These are phyloP conservation scores for Malaclemys terrapin DNA, from an alignment of 2,113 vertebrate genomes.

Conservation along the genomic window DNA sequence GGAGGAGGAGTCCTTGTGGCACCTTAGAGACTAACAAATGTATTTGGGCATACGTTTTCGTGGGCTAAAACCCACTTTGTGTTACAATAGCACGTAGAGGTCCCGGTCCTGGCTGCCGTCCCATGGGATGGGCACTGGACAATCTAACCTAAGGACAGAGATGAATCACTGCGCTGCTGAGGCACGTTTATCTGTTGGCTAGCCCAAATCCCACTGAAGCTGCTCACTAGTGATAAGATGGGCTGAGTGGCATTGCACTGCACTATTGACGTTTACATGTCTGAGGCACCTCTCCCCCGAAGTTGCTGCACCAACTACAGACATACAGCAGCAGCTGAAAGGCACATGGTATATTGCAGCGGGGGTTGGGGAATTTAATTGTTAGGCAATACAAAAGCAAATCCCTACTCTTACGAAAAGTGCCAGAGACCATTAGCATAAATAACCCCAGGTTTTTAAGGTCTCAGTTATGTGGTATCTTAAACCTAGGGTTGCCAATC, in stretches of 20 bases:
- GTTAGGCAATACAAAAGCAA: background rate
- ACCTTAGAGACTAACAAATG: too few species aligned
- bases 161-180: background rate
- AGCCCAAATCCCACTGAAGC: background rate
- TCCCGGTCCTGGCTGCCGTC: background rate
- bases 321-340: background rate
- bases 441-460: background rate
- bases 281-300: background rate
- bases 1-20: too few species aligned
- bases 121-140: background rate
- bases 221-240: background rate
- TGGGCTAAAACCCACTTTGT: too few species aligned
- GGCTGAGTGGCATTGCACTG: background rate
- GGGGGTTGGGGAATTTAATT: background rate
- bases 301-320: background rate
- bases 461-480: background rate
- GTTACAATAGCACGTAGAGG: background rate
- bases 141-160: background rate
- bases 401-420: background rate
- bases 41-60: too few species aligned
- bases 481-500: background rate
- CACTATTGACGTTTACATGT: background rate
- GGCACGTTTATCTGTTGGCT: background rate
- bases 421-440: background rate
- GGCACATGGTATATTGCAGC: background rate